Conservation (phyloP, 2,113 vertebrate genomes). For the Phasianus colchicus region DNA sequence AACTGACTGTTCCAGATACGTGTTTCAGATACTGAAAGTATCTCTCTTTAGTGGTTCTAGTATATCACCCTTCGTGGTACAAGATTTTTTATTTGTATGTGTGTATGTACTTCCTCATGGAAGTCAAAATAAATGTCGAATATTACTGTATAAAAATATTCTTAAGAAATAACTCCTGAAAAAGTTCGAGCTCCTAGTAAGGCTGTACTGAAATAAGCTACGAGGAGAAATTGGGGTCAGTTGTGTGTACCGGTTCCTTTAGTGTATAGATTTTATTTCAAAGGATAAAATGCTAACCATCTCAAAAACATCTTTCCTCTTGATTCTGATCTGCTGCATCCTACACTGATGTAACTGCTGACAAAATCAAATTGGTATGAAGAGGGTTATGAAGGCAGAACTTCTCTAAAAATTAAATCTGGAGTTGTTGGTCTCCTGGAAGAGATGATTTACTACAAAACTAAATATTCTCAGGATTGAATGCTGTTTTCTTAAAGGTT, state of each 20-base stretch:
- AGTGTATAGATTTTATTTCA: not conserved
- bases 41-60: not conserved
- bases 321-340: not conserved
- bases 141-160: not conserved
- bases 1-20: not conserved
- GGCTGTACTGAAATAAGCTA: not conserved
- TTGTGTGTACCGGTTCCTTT: not conserved
- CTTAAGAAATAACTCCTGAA: not conserved
- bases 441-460: not conserved
- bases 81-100: not conserved
- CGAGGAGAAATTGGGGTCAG: not conserved
- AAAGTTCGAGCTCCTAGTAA: not conserved
- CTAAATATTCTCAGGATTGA: not conserved
- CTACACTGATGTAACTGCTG: not conserved
- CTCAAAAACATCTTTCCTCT: not conserved
- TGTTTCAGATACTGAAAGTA: not conserved
- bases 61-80: not conserved
- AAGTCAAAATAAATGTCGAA: not conserved
- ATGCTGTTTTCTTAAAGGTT: not conserved
- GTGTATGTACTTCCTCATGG: not conserved
- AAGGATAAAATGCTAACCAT: not conserved
- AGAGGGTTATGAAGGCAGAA: not conserved
- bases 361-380: fast-evolving
- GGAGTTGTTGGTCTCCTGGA: not conserved
- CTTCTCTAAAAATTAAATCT: not conserved